These are phyloP conservation scores for Urocitellus parryii DNA, from an alignment of 2,113 vertebrate genomes.

Conservation along the genomic window DNA sequence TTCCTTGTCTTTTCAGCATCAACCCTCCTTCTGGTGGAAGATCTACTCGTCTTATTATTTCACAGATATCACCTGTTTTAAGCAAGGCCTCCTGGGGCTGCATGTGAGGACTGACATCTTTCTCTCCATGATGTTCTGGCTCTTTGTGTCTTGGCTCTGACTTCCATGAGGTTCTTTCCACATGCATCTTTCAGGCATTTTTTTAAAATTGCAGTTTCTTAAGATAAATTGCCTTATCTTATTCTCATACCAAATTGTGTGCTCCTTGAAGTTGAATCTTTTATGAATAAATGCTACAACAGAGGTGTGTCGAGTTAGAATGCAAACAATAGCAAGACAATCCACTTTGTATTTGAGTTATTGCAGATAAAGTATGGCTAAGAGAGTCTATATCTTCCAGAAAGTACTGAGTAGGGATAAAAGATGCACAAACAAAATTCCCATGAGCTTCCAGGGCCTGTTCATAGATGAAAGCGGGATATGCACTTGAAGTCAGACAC, in stretches of 20 bases:
- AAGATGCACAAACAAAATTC: conserved; percentile 9
- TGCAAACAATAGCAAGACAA: background rate
- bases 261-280: background rate
- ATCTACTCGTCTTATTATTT: background rate
- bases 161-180: background rate
- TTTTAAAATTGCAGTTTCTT: background rate
- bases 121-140: background rate
- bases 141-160: background rate
- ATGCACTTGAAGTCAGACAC: background rate
- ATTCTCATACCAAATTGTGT: background rate
- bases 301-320: background rate
- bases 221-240: background rate
- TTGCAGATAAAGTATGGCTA: background rate
- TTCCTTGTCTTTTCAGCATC: background rate
- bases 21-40: background rate
- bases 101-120: background rate
- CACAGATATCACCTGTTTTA: background rate
- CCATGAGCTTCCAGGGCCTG: background rate
- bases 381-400: background rate
- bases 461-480: background rate
- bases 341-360: conserved; percentile 6
- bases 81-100: background rate
- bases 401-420: background rate
- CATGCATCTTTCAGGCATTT: background rate
- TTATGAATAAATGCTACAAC: no score